phyloP scores from a whole-genome alignment of 2,797 vertebrate genomes.

The Pempheris klunzingeri region DNA sequence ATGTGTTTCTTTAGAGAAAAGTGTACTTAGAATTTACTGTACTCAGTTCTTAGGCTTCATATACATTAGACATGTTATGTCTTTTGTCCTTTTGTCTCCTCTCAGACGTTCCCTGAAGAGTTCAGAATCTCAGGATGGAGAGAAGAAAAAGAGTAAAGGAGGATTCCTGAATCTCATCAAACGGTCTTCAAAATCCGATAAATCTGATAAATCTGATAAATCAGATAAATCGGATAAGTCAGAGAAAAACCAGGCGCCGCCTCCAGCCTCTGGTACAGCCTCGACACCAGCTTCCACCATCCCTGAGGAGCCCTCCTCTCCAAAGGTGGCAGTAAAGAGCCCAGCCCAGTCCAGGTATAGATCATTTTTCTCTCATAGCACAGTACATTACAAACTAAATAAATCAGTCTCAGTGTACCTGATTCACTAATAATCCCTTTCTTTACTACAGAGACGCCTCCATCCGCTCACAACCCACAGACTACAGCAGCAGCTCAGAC shows the following conservation, averaged over 20 bases:
- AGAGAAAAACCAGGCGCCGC: constrained; percentile 68
- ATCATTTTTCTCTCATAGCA: not conserved
- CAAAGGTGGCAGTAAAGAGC: constrained; percentile 84
- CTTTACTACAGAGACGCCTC: constrained; percentile 67
- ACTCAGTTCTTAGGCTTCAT: not conserved
- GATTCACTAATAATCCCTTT: not conserved
- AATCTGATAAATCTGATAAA: constrained; percentile 59
- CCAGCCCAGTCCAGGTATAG: constrained; percentile 87
- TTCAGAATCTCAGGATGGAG: constrained; percentile 89
- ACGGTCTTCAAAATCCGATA: constrained; percentile 88
- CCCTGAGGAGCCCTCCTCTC: constrained; percentile 90
- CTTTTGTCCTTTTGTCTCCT: not conserved
- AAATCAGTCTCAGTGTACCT: not conserved
- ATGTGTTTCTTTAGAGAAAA: not conserved
- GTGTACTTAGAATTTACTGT: not conserved
- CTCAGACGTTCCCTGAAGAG: constrained; percentile 87
- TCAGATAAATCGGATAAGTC: constrained; percentile 72
- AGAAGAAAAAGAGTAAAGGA: constrained; percentile 93
- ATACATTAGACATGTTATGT: not conserved
- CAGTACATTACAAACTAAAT: not conserved
- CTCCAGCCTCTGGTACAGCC: constrained; percentile 21
- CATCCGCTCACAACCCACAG: constrained; percentile 77
- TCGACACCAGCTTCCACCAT: constrained; percentile 58
- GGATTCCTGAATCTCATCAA: constrained; percentile 97
- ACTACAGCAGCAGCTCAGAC: constrained; percentile 89